Percentiles rank a stretch among this genome's conserved stretches.
Evolutionary conservation across 1,140 invertebrate species (phyloP).

Genomic region (Drosophila pseudoananassae): DNA sequence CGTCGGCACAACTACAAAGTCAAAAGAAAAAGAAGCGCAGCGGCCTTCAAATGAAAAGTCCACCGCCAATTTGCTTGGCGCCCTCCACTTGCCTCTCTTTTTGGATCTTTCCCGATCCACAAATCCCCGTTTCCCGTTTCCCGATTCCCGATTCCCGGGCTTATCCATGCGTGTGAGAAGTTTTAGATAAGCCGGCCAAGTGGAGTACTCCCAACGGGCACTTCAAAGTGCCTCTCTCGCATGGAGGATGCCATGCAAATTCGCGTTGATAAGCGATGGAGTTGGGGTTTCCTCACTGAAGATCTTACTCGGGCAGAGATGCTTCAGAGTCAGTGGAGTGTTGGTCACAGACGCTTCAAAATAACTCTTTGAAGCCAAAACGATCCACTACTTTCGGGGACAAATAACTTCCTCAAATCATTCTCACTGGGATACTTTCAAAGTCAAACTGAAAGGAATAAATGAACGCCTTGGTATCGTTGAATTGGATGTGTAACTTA

Average conservation of each 20-base stretch:
- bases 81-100: constrained; percentile 4
- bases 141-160: not conserved
- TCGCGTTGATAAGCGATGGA: constrained; percentile 60
- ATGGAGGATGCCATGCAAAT: constrained; percentile 54
- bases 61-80: constrained; percentile 68
- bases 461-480: constrained; percentile 3
- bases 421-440: not conserved
- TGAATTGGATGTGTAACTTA: constrained; percentile 42
- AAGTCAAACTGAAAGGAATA: not conserved
- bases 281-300: not conserved
- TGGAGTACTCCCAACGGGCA: constrained; percentile 37
- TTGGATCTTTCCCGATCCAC: not conserved
- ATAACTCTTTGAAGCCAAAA: constrained; percentile 40
- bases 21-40: constrained; percentile 31
- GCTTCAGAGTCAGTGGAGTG: constrained; percentile 7
- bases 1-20: constrained; percentile 74
- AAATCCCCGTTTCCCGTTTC: no score
- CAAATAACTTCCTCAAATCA: not conserved
- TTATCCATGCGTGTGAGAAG: constrained; percentile 72
- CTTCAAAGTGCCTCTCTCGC: constrained; percentile 57
- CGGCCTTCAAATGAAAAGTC: constrained; percentile 50
- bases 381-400: not conserved
- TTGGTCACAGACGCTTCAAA: constrained; percentile 49
- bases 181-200: constrained; percentile 65
- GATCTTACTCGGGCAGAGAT: not conserved